Evolutionary conservation across 2,113 vertebrate species (phyloP).

Genomic region (Phycodurus eques): DNA sequence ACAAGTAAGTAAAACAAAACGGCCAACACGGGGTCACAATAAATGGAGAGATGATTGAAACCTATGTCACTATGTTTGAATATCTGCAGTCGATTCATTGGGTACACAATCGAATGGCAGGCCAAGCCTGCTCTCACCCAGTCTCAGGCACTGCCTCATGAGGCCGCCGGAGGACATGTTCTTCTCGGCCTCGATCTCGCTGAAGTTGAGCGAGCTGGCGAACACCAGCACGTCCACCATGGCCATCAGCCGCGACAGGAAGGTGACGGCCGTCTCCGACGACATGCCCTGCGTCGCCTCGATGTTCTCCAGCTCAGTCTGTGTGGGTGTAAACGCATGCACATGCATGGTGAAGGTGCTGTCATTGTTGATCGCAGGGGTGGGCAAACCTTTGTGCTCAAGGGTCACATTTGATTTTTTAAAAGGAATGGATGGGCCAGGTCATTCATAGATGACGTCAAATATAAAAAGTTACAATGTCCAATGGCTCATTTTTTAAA

Average conservation of each 20-base stretch:
- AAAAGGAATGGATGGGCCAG: too few species aligned
- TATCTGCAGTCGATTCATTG: too few species aligned
- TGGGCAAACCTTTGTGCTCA: background rate
- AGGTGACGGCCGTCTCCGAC: conserved; percentile 95
- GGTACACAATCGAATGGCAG: too few species aligned
- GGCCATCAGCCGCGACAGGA: conserved; percentile 96
- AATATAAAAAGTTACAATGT: too few species aligned
- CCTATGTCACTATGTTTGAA: too few species aligned
- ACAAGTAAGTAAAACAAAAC: background rate
- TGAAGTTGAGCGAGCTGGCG: conserved; percentile 98
- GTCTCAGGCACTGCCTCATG: conserved; percentile 95
- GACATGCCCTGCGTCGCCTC: conserved; percentile 99
- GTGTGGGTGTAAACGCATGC: conserved; percentile 25
- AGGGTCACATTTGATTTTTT: background rate
- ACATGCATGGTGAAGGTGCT: background rate
- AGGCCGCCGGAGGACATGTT: conserved; percentile 99
- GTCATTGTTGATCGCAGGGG: background rate
- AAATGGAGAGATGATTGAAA: too few species aligned
- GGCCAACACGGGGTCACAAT: background rate
- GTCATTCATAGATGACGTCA: too few species aligned
- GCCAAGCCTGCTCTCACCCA: conserved; percentile 76
- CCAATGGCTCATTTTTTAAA: too few species aligned
- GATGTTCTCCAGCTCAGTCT: conserved; percentile 97
- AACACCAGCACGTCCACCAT: conserved; percentile 99
- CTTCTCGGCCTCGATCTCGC: conserved; percentile 98